A percentile compares a stretch with the other conserved stretches of the same genome.
Evolutionary conservation across 2,113 vertebrate species (phyloP).

Genomic region (Trichomycterus rosablanca): DNA sequence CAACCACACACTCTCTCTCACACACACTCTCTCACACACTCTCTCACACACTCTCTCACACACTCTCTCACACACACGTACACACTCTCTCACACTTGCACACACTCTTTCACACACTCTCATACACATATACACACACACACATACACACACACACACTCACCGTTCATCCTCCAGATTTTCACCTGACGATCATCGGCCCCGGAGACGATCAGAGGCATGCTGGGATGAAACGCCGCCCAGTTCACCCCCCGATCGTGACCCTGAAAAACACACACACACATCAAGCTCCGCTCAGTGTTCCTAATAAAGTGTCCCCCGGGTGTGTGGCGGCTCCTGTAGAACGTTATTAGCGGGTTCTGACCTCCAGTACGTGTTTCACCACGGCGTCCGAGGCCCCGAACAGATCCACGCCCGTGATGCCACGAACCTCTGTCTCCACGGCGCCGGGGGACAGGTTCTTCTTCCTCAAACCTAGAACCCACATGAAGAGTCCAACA

Average conservation of each 20-base stretch:
- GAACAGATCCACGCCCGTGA: constrained; percentile 90
- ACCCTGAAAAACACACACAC: no score
- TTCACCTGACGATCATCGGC: constrained; percentile 95
- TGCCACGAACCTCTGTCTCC: constrained; percentile 86
- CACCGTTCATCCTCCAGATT: constrained; percentile 98
- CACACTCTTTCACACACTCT: constrained; percentile 63
- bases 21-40: neutral
- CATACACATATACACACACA: neutral
- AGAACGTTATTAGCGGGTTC: no score
- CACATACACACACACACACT: constrained; percentile 34
- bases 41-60: neutral
- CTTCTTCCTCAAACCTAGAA: constrained; percentile 91
- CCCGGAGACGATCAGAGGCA: constrained; percentile 95
- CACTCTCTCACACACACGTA: constrained; percentile 51
- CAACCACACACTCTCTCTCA: constrained; percentile 60
- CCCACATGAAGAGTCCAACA: constrained; percentile 52
- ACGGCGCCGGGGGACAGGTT: constrained; percentile 91
- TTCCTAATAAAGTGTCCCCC: no score
- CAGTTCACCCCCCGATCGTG: constrained; percentile 95
- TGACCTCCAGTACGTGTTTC: constrained; percentile 92
- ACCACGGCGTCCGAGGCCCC: constrained; percentile 92
- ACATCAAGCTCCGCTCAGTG: neutral
- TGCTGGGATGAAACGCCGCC: constrained; percentile 94
- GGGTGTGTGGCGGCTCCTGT: no score
- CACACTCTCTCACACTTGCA: neutral